Conservation (phyloP, 2,113 vertebrate genomes). For the Meleagris gallopavo region DNA sequence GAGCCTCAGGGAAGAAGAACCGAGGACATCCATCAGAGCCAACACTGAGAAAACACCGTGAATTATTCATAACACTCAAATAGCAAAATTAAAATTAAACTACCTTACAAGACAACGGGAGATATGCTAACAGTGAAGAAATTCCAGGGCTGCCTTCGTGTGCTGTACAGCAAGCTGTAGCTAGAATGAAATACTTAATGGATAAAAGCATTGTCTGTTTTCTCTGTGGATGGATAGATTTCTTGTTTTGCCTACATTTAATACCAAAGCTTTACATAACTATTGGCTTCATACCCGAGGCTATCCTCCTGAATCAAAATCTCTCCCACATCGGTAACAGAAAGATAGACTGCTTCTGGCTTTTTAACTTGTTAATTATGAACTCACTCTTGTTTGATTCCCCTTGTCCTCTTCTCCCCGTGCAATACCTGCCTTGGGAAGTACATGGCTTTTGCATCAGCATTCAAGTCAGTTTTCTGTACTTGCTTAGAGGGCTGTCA, state of each 20-base stretch:
- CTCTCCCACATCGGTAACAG: neutral
- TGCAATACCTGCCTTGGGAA: neutral
- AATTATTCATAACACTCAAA: constrained; percentile 67
- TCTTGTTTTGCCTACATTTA: constrained; percentile 17
- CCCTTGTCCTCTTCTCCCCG: constrained; percentile 46
- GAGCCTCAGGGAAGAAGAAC: constrained; percentile 17
- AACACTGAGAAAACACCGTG: constrained; percentile 56
- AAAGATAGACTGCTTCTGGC: constrained; percentile 13
- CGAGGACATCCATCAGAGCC: neutral
- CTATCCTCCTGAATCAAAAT: neutral
- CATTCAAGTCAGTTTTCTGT: constrained; percentile 38
- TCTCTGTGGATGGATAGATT: neutral
- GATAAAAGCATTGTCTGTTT: constrained; percentile 19
- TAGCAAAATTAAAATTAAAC: constrained; percentile 66
- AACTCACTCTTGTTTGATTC: neutral
- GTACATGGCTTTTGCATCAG: constrained; percentile 51
- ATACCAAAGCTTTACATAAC: constrained; percentile 25
- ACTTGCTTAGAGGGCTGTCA: constrained; percentile 60
- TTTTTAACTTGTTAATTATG: constrained; percentile 42
- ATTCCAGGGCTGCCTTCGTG: neutral
- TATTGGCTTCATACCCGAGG: neutral
- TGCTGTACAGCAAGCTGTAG: neutral
- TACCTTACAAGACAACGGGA: constrained; percentile 43
- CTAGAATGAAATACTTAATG: neutral
- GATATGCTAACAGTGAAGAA: constrained; percentile 23